Percentiles rank a stretch among this genome's conserved stretches.
Evolutionary conservation across 2,888 invertebrate species (phyloP).

Genomic region (Drosophila picticornis): DNA sequence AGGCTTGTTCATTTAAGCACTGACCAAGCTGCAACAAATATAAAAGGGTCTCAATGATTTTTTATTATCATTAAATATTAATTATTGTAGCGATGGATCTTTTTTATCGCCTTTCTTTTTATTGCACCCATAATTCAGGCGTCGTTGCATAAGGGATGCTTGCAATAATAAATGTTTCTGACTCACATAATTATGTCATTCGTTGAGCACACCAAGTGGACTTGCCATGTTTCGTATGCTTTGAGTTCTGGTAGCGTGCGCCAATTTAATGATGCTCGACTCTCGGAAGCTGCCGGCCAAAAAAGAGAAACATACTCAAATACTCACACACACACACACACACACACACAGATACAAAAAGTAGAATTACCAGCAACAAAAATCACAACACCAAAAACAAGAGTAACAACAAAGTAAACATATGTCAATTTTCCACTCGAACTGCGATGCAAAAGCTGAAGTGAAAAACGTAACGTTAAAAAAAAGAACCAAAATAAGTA

Average conservation of each 20-base stretch:
- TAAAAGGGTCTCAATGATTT: background rate
- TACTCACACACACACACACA: slow-evolving; percentile 1
- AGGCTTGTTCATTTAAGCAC: background rate
- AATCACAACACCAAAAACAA: slow-evolving; percentile 37
- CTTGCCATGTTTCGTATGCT: slow-evolving; percentile 17
- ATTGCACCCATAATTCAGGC: background rate
- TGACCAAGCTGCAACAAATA: background rate
- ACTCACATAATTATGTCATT: background rate
- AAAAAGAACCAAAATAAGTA: slow-evolving; percentile 33
- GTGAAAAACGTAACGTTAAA: slow-evolving; percentile 67
- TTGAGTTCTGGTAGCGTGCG: slow-evolving; percentile 14
- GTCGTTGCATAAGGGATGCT: background rate
- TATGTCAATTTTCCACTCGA: slow-evolving; percentile 82
- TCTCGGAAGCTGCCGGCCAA: slow-evolving; percentile 40
- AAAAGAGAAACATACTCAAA: slow-evolving; percentile 16
- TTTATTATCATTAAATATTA: background rate
- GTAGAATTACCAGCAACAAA: slow-evolving; percentile 26
- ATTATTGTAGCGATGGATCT: background rate
- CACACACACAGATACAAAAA: slow-evolving; percentile 5
- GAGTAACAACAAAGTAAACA: slow-evolving; percentile 75
- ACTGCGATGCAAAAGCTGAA: slow-evolving; percentile 79
- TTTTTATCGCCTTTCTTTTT: too few species aligned
- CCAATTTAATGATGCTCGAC: slow-evolving; percentile 68
- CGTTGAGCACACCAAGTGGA: slow-evolving; percentile 10
- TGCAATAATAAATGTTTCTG: background rate